Evolutionary conservation across 2,113 vertebrate species (phyloP), one percentile per base, ranked within the genome.

Genomic region (Centropristis striata): DNA sequence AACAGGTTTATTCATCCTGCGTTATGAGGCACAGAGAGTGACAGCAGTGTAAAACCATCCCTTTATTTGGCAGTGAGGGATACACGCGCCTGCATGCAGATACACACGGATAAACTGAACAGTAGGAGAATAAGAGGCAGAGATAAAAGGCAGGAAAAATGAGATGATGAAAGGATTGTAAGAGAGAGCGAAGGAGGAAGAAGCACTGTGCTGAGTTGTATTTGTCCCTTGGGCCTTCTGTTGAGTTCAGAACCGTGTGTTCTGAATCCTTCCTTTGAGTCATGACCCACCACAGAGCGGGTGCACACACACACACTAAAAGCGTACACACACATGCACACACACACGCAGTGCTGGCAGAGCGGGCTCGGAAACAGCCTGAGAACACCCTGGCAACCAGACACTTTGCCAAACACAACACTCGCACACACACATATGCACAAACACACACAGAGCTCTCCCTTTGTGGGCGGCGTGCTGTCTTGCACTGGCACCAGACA

Each of bases 261-360:
- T 94, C 94, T 89, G 87, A 90, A 85, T 86, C 83, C 81, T 94
- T 93, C 92, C 92, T 93, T 93, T 95, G 93, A 95, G 92, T 94
- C 93, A 94, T 86, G 88, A 92, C 93, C 93, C 92, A 93, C 92
- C 86, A 46, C 91, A 83, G 94, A 91, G 93, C 67, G 28, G 67
- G 67, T 54, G 28, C 70, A 25, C 84, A 73, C 83, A 83, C 88
- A 69, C 65, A 66, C 71, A 36, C 75, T 61, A 64, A 47, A 28
- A 57, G 54, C 46, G 57, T 41, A 25, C 18, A 21, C 72, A 70
- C 61, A 70, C 81, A 74, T 2, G 11, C 50, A 57, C 78, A 84
- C 83, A 77, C 69, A 42, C 63, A 83, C 64, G 21, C 85, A 78
- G 50, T n/a, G 85, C 91, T 94, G 93, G 93, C 93, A 93, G 66